These are phyloP conservation scores for Epizoanthus fatuus DNA, from an alignment of 92 coral and sea anemone species.

Conservation along the genomic window DNA sequence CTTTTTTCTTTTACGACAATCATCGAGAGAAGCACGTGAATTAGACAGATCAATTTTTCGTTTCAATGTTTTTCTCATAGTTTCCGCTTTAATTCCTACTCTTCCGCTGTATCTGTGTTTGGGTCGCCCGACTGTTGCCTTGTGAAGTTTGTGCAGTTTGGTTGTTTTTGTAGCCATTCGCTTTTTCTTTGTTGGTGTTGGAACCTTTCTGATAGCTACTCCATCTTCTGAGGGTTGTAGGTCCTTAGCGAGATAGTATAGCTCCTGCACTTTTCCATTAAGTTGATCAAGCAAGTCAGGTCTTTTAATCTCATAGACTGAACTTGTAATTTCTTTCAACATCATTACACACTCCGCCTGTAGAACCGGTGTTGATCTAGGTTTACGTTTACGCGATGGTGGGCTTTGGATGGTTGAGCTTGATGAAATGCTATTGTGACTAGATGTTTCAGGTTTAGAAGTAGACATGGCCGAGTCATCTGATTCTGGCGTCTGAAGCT, in stretches of 20 bases:
- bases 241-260: neutral
- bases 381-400: neutral
- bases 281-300: neutral
- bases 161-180: neutral
- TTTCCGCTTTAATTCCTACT: slow-evolving; percentile 33
- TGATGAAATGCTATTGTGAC: too few species aligned
- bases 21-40: neutral
- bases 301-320: slow-evolving; percentile 12
- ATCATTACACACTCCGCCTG: slow-evolving; percentile 26
- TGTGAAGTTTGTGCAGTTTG: neutral
- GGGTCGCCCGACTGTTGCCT: slow-evolving; percentile 9
- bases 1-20: too few species aligned
- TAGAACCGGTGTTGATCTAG: neutral
- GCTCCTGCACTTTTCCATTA: neutral
- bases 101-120: slow-evolving; percentile 29
- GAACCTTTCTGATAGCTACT: slow-evolving; percentile 7
- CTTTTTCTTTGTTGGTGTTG: slow-evolving; percentile 14
- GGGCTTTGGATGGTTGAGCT: neutral
- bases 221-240: slow-evolving; percentile 28
- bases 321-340: slow-evolving; percentile 18
- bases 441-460: too few species aligned
- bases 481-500: neutral
- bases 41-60: neutral
- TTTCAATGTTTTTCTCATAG: slow-evolving; percentile 15
- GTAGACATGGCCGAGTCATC: too few species aligned